These are phyloP conservation scores for Camponotus vicinus DNA, from an alignment of 1,140 invertebrate species.

Conservation along the genomic window DNA sequence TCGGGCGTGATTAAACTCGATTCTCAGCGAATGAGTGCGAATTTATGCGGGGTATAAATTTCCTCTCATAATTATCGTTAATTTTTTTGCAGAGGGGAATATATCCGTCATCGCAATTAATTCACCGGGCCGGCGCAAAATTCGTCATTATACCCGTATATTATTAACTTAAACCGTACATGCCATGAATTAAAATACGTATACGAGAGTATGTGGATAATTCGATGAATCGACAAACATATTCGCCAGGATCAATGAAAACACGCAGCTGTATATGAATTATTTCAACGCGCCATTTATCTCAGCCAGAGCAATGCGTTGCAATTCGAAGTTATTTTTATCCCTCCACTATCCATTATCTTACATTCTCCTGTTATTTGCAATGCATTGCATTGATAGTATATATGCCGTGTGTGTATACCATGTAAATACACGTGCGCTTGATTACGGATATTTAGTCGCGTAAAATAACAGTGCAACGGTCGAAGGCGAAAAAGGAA, in stretches of 20 bases:
- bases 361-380: neutral
- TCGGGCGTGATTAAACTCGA: conserved; percentile 52
- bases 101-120: conserved; percentile 38
- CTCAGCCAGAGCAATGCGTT: neutral
- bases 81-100: conserved; percentile 26
- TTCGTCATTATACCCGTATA: conserved; percentile 36
- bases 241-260: neutral
- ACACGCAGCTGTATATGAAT: neutral
- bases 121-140: neutral
- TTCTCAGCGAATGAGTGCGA: neutral
- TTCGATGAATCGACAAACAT: neutral
- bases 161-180: conserved; percentile 44
- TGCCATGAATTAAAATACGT: conserved; percentile 21
- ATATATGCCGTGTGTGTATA: no score
- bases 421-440: neutral
- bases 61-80: conserved; percentile 32
- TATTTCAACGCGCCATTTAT: conserved; percentile 21
- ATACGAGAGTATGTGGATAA: conserved; percentile 15
- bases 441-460: neutral
- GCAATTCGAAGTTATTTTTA: neutral
- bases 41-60: conserved; percentile 41
- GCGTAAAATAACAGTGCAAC: neutral
- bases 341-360: neutral
- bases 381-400: neutral
- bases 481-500: neutral